Evolutionary conservation across 2,797 vertebrate genomes (phyloP), one percentile per base, ranked within the genome.

Genomic region (Poeciliopsis turneri): DNA sequence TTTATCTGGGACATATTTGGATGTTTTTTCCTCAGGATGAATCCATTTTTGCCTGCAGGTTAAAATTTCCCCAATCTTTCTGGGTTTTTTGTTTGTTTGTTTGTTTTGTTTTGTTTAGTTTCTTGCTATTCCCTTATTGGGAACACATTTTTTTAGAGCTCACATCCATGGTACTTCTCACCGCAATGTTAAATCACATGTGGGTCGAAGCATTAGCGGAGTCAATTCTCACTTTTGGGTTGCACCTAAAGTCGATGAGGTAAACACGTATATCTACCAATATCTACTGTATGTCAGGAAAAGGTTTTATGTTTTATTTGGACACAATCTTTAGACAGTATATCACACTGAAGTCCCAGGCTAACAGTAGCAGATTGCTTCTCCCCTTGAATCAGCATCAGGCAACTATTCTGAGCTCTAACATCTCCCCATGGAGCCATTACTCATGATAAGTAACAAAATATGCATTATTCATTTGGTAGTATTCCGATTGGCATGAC

Each of bases 391-490:
- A 55, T 78, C 68, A 2, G 1, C 20, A 59, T 77, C 57, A 68
- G 39, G 57, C 25, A 39, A 49, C 13, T 72, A 53, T 71, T 79
- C 64, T 55, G 70, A 7, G 11, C 64, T 74, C 45, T 73, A 51
- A 72, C 69, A 78, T 80, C 72, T 76, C 75, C 68, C 70, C 57
- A 28, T 80, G 75, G 57, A 75, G 66, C 80, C 16, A 85, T 85
- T 80, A 82, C 68, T 82, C 84, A 78, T 64, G 66, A 75, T 80
- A 82, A 85, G 82, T 75, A 80, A 78, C 72, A 25, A 59, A n/a
- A 75, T 80, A 75, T 78, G 72, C 78, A 85, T 85, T 82, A 85
- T 85, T 85, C 80, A 85, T 82, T 75, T 75, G n/a, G 55, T 80
- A 55, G 66, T 59, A 79, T 79, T 78, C 49, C 43, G 23, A 82